These are phyloP conservation scores for Gavia stellata DNA, from an alignment of 2,113 vertebrate species.

Conservation along the genomic window DNA sequence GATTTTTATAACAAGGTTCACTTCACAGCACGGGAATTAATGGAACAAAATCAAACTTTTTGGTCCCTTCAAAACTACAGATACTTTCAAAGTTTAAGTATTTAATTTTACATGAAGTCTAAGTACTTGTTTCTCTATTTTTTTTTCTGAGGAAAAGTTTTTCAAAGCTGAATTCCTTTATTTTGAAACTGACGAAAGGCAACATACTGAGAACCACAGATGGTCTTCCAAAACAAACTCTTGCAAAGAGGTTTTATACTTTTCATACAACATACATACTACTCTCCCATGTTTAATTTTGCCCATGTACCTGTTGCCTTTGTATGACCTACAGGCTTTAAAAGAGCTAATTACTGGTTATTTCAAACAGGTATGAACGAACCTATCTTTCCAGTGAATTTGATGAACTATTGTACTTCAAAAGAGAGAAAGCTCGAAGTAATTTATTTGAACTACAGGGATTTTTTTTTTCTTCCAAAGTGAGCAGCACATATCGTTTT, in stretches of 20 bases:
- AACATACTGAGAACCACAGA: background rate
- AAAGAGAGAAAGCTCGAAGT: background rate
- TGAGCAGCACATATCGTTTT: background rate
- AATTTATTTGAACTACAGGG: background rate
- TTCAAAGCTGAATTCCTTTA: background rate
- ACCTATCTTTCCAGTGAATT: background rate
- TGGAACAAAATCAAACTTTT: background rate
- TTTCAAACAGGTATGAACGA: background rate
- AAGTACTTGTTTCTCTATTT: background rate
- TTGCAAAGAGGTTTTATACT: background rate
- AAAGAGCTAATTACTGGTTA: background rate
- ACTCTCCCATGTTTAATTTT: background rate
- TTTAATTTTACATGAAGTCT: background rate
- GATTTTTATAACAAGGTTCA: background rate
- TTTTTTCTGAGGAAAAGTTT: background rate
- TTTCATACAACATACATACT: background rate
- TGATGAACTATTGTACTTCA: background rate
- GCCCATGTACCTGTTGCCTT: background rate
- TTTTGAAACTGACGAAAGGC: background rate
- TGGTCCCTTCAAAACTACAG: background rate
- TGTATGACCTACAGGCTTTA: background rate
- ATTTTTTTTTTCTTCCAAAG: background rate
- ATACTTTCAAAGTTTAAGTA: background rate
- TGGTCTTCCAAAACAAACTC: background rate
- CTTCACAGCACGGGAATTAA: background rate